A percentile compares a stretch with the other conserved stretches of the same genome.
These are phyloP conservation scores for Morpho helenor DNA, from an alignment of 2,888 invertebrate genomes.

Conservation along the genomic window DNA sequence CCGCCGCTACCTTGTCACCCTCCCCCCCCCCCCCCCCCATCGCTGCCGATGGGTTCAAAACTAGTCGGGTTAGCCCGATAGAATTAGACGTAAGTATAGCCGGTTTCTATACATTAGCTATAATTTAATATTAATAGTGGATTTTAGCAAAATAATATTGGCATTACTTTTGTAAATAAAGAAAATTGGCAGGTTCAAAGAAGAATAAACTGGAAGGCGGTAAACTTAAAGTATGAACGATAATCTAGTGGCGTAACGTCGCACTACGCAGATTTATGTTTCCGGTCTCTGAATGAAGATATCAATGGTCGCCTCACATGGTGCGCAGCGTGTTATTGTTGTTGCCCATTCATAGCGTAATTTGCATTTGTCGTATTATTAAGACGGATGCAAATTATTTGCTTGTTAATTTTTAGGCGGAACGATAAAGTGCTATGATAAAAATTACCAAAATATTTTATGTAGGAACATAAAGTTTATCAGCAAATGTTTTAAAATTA, in stretches of 20 bases:
- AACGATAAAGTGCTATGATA: not conserved
- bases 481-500: too few species aligned
- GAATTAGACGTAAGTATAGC: too few species aligned
- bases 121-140: too few species aligned
- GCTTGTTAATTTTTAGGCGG: conserved; percentile 10
- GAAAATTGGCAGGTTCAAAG: not conserved
- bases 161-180: not conserved
- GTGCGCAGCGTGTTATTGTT: conserved; percentile 44
- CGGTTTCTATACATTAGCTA: too few species aligned
- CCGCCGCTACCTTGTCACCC: too few species aligned
- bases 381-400: conserved; percentile 43
- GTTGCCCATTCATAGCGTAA: conserved; percentile 51
- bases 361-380: conserved; percentile 25
- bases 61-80: too few species aligned
- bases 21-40: too few species aligned
- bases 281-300: conserved; percentile 69
- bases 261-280: conserved; percentile 66
- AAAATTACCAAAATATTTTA: conserved; percentile 6
- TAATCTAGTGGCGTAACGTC: conserved; percentile 42
- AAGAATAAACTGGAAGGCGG: conserved; percentile 7
- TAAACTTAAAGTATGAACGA: conserved; percentile 30
- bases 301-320: conserved; percentile 63
- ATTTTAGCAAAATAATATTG: too few species aligned
- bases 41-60: too few species aligned
- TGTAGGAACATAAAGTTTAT: too few species aligned